Evolutionary conservation across 2,888 invertebrate species (phyloP).

Genomic region (Sphaerophoria rueppellii): DNA sequence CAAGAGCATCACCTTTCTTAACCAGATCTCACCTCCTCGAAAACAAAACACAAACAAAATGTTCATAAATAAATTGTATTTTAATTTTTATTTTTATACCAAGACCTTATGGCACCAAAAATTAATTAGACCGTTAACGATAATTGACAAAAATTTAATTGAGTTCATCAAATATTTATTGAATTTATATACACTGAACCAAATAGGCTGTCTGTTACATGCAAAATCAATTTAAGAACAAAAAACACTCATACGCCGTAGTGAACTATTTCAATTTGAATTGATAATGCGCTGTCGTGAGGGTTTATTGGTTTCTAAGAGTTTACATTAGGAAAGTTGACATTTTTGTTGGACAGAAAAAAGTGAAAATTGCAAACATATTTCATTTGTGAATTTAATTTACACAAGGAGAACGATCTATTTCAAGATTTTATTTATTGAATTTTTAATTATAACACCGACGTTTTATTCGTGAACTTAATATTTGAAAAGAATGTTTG

Average conservation of each 20-base stretch:
- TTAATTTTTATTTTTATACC: slow-evolving; percentile 57
- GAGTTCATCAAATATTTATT: slow-evolving; percentile 32
- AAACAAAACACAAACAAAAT: no score
- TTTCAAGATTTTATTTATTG: no score
- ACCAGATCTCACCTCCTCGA: no score
- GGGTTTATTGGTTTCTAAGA: not conserved
- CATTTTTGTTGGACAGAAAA: not conserved
- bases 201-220: not conserved
- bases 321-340: not conserved
- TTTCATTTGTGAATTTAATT: no score
- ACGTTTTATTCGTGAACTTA: no score
- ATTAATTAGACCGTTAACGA: slow-evolving; percentile 57
- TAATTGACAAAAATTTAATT: slow-evolving; percentile 65
- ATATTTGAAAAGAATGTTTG: not conserved
- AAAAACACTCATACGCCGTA: slow-evolving; percentile 20
- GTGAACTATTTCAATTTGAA: not conserved
- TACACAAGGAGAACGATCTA: no score
- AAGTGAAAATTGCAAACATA: not conserved
- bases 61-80: no score
- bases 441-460: no score
- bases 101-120: slow-evolving; percentile 42
- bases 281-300: not conserved
- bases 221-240: not conserved
- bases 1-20: no score
- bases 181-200: slow-evolving; percentile 9